phyloP scores from a whole-genome alignment of 2,888 invertebrate genomes.

The Byasa hedistus region DNA sequence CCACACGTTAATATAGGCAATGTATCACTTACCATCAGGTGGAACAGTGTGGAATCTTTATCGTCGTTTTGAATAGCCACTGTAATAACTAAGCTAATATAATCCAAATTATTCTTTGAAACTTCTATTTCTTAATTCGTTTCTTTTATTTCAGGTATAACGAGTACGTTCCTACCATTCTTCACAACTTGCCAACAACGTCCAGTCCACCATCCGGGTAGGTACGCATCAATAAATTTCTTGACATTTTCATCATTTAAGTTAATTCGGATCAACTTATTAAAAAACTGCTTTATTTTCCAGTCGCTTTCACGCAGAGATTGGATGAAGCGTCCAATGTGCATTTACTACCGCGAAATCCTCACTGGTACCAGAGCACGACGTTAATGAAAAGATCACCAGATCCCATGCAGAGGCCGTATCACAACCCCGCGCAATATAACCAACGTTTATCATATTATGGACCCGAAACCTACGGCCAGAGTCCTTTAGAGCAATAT shows the following conservation, averaged over 20 bases:
- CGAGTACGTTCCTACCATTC: constrained; percentile 43
- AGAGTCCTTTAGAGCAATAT: constrained; percentile 4
- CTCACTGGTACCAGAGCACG: constrained; percentile 68
- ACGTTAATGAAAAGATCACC: constrained; percentile 68
- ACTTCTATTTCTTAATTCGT: not conserved
- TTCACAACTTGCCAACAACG: constrained; percentile 56
- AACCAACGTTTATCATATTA: constrained; percentile 34
- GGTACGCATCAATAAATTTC: constrained; percentile 71
- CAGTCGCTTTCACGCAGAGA: constrained; percentile 59
- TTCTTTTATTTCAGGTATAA: constrained; percentile 57
- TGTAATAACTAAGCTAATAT: no score
- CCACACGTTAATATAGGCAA: no score
- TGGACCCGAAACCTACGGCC: constrained; percentile 37
- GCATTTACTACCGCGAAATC: constrained; percentile 54
- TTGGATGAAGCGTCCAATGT: constrained; percentile 54
- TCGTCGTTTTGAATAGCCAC: no score
- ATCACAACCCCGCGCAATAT: constrained; percentile 22
- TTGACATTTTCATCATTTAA: not conserved
- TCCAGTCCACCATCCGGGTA: constrained; percentile 70
- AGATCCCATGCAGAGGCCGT: constrained; percentile 41
- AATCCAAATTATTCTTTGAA: not conserved
- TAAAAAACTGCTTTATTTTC: constrained; percentile 34
- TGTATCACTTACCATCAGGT: no score
- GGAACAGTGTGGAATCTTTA: no score
- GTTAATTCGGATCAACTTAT: constrained; percentile 12